Conservation (phyloP, 2,888 invertebrate genomes). For the Lysandra bellargus region DNA sequence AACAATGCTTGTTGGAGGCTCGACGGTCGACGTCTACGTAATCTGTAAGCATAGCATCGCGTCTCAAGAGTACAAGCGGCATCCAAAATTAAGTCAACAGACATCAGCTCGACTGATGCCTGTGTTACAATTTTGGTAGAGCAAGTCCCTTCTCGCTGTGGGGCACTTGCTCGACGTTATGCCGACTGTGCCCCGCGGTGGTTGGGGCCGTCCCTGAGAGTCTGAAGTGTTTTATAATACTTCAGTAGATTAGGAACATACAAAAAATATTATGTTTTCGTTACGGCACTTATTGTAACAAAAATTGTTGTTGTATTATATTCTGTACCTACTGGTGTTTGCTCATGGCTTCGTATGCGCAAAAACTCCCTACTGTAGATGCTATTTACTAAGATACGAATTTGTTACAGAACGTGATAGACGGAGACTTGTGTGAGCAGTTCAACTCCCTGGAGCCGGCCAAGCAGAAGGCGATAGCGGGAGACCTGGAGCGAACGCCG, state of each 20-base stretch:
- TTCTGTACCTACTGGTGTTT: too few species aligned
- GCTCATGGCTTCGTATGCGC: too few species aligned
- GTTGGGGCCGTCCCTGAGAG: constrained; percentile 66
- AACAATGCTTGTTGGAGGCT: too few species aligned
- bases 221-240: constrained; percentile 54
- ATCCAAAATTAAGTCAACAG: constrained; percentile 74
- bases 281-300: too few species aligned
- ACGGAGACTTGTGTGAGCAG: constrained; percentile 99
- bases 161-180: constrained; percentile 57
- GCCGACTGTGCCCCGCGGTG: constrained; percentile 53
- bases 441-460: constrained; percentile 96
- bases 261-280: constrained; percentile 43
- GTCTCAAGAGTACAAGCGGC: background rate
- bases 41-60: background rate
- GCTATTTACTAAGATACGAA: background rate
- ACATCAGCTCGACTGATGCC: constrained; percentile 44
- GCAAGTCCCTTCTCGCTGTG: constrained; percentile 44
- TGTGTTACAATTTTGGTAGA: constrained; percentile 78
- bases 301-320: too few species aligned
- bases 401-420: constrained; percentile 91
- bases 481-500: constrained; percentile 96
- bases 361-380: too few species aligned
- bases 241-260: constrained; percentile 71
- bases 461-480: constrained; percentile 97
- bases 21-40: too few species aligned